These are phyloP conservation scores for Gephyroberyx darwinii DNA, from an alignment of 2,797 vertebrate species.

Conservation along the genomic window DNA sequence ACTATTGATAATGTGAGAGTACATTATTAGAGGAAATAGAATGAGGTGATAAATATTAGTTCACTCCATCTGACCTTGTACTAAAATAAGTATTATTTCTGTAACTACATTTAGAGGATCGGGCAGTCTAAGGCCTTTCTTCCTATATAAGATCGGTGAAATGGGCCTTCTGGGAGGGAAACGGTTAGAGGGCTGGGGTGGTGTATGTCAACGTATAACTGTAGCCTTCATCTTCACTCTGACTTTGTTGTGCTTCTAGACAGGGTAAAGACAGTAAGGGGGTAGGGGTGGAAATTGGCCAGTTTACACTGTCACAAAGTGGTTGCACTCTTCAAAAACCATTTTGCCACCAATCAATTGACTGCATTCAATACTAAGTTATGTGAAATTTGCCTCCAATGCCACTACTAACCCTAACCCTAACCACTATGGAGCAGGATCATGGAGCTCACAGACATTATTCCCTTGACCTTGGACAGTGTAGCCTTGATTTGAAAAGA, in stretches of 20 bases:
- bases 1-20: neutral
- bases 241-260: neutral
- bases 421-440: no score
- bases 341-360: no score
- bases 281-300: no score
- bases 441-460: no score
- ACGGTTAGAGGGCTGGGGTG: neutral
- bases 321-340: no score
- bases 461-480: neutral
- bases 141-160: neutral
- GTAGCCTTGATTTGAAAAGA: conserved; percentile 9
- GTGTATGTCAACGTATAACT: no score
- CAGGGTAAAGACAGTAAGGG: neutral
- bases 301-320: no score
- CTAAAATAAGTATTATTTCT: neutral
- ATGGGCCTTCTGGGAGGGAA: neutral
- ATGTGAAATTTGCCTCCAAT: no score
- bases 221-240: no score
- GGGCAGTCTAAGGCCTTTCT: neutral
- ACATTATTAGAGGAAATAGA: neutral
- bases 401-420: no score
- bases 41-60: neutral
- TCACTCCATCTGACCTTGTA: neutral
- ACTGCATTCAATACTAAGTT: no score
- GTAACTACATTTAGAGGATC: neutral